Evolutionary conservation across 2,797 vertebrate species (phyloP), one percentile per base, ranked within the genome.

Genomic region (Threskiornis aethiopicus): DNA sequence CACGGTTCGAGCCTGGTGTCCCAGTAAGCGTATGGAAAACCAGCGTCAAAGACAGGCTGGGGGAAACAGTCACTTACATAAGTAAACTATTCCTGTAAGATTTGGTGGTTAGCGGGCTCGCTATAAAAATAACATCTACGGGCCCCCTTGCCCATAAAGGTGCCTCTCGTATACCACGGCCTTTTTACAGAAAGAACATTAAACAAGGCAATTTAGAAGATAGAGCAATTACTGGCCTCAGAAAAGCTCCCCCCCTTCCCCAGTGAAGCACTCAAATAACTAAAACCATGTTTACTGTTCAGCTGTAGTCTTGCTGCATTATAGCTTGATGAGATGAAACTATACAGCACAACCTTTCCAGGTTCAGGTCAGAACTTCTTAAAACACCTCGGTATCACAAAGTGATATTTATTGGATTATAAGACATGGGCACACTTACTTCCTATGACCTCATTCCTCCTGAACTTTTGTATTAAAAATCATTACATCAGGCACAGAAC

Each of bases 371-470:
- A 96, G 65, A 95, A 75, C 91, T 97, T 88, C 96, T 95, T 94
- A 77, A 96, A 97, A 97, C 55, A 52, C 69, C 84, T 96, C 83
- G 29, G 76, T 79, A 97, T 88, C 90, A 87, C 52, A 67, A 87
- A 97, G 46, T 39, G 62, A 97, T 84, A 91, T 93, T 98, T 96
- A 97, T 93, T 96, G 96, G 81, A 90, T 97, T 96, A 97, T 77
- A 88, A 96, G 91, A 92, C 80, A 76, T 1, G 77, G 93, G 94
- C 93, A 97, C 73, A 84, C 87, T 97, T 78, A 66, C 12, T 83
- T 91, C 75, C 61, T 72, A 97, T 98, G 93, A 98, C 85, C 89
- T 98, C 97, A 98, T 91, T 84, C 93, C 96, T 76, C 55, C 93
- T 75, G 52, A 96, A 77, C 85, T 75, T 66, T 71, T 67, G 73